Evolutionary conservation across 2,797 vertebrate genomes (phyloP).

Genomic region (Acanthopagrus latus): DNA sequence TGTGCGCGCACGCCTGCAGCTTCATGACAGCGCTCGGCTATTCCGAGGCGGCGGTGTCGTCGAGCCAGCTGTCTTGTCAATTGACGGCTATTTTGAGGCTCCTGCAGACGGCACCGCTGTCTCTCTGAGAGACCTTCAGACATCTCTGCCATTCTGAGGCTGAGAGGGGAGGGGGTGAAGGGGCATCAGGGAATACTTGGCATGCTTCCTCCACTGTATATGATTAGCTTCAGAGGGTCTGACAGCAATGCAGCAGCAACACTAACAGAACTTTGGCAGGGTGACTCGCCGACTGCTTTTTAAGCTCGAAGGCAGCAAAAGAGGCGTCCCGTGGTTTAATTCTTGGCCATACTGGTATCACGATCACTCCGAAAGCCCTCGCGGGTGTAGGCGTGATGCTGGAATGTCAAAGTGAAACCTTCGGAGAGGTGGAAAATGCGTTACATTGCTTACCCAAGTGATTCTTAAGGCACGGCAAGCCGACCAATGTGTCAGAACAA

Average conservation of each 20-base stretch:
- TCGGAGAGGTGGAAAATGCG: conserved; percentile 17
- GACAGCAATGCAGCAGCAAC: conserved; percentile 43
- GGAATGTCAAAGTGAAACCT: conserved; percentile 54
- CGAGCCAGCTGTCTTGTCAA: conserved; percentile 88
- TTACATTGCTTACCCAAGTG: conserved; percentile 32
- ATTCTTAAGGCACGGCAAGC: conserved; percentile 51
- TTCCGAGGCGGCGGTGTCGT: conserved; percentile 77
- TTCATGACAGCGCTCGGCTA: conserved; percentile 74
- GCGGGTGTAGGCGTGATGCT: conserved; percentile 43
- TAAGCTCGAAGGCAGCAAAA: conserved; percentile 24
- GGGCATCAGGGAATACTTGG: conserved; percentile 45
- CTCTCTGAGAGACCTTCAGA: conserved; percentile 61
- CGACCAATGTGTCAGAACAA: conserved; percentile 73
- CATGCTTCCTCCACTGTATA: conserved; percentile 57
- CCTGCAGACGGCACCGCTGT: conserved; percentile 80
- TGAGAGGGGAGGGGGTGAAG: neutral
- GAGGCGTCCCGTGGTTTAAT: conserved; percentile 15
- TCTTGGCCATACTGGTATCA: neutral
- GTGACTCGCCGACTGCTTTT: neutral
- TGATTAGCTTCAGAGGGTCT: conserved; percentile 47
- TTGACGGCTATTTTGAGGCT: conserved; percentile 88
- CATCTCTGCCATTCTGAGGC: conserved; percentile 45
- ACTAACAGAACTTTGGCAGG: conserved; percentile 12
- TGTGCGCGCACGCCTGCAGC: conserved; percentile 61
- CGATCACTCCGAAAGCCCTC: conserved; percentile 29